phyloP scores from a whole-genome alignment of 2,113 vertebrate genomes.

The Alectura lathami region DNA sequence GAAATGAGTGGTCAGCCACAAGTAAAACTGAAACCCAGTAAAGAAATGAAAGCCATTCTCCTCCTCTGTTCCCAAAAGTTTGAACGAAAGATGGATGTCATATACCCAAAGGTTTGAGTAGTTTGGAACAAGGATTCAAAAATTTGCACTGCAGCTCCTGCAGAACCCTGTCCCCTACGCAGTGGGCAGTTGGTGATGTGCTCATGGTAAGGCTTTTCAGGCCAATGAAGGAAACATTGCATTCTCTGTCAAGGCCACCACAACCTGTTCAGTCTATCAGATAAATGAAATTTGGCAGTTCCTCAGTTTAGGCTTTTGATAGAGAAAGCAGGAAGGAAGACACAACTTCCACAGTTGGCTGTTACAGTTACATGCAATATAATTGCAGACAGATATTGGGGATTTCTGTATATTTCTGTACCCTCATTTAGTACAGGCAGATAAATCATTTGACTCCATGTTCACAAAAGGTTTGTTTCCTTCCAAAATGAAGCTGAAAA shows the following conservation, averaged over 20 bases:
- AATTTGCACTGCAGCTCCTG: neutral
- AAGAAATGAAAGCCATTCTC: neutral
- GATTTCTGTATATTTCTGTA: neutral
- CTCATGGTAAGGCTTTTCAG: neutral
- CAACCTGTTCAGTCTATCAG: neutral
- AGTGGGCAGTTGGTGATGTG: neutral
- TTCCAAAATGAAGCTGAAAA: neutral
- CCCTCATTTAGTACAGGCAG: neutral
- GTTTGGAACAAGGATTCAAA: neutral
- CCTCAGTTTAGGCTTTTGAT: neutral
- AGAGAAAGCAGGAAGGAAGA: neutral
- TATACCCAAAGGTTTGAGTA: neutral
- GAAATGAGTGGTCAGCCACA: neutral
- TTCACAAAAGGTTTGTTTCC: neutral
- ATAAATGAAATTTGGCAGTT: neutral
- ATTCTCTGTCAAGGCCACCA: neutral
- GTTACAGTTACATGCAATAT: neutral
- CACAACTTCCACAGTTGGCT: neutral
- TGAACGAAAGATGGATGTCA: neutral
- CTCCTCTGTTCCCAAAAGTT: neutral
- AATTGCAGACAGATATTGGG: neutral
- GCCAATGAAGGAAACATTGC: neutral
- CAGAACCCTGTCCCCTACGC: neutral
- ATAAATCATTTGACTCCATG: neutral
- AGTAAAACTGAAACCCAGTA: slow-evolving; percentile 12